Conservation (phyloP, 2,797 vertebrate genomes). For the Chaetodon trifasciatus region DNA sequence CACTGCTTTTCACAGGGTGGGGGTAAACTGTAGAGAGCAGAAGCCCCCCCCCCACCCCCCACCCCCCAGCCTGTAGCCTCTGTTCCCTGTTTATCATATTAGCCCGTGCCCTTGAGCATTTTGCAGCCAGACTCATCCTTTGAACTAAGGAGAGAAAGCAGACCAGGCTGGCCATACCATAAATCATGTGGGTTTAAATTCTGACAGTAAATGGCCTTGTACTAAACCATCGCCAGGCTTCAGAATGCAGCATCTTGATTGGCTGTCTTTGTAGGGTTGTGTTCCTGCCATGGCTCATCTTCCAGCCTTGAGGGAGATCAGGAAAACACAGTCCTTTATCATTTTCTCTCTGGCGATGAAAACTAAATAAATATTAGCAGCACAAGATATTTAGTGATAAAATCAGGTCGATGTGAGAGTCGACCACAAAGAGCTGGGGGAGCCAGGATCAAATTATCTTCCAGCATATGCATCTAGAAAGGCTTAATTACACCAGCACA, state of each 20-base stretch:
- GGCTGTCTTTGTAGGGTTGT: constrained; percentile 38
- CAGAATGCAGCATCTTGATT: constrained; percentile 46
- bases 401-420: constrained; percentile 25
- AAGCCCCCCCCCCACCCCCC: constrained; percentile 12
- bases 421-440: constrained; percentile 15
- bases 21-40: constrained; percentile 53
- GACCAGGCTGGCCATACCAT: constrained; percentile 58
- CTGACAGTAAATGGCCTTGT: constrained; percentile 69
- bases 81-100: constrained; percentile 80
- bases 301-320: constrained; percentile 20
- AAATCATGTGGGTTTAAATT: constrained; percentile 76
- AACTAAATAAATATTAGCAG: constrained; percentile 30
- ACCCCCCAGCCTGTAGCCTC: constrained; percentile 51
- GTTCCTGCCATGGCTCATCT: constrained; percentile 10
- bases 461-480: constrained; percentile 51
- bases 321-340: background rate
- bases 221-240: constrained; percentile 54
- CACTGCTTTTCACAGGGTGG: constrained; percentile 32
- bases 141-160: constrained; percentile 71
- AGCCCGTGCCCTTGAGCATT: constrained; percentile 78
- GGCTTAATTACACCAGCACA: constrained; percentile 62
- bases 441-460: constrained; percentile 53
- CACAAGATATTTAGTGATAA: constrained; percentile 31
- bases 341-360: constrained; percentile 15
- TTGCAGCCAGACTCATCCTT: constrained; percentile 71